phyloP scores from a whole-genome alignment of 2,797 vertebrate genomes.

The Chelidonichthys spinosus region DNA sequence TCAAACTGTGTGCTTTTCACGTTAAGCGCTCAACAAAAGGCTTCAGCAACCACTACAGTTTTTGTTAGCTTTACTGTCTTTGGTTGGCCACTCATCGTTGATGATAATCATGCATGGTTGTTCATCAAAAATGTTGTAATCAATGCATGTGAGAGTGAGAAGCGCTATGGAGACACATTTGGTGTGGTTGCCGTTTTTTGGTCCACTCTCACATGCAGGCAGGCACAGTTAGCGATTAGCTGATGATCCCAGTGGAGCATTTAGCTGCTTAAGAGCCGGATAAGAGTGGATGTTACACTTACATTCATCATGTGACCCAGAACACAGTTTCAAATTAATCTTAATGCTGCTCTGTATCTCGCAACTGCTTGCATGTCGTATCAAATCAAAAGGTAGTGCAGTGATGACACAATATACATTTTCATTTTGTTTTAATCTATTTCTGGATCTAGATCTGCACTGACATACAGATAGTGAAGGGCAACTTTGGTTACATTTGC shows the following conservation, averaged over 20 bases:
- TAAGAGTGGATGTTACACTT: neutral
- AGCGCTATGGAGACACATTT: no score
- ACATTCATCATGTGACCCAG: neutral
- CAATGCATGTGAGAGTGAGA: no score
- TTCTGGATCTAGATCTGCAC: neutral
- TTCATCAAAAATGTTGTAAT: no score
- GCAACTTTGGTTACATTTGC: neutral
- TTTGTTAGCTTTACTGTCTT: neutral
- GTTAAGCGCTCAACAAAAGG: neutral
- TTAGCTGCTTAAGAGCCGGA: neutral
- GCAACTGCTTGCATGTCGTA: neutral
- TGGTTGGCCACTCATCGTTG: neutral
- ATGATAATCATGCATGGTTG: neutral
- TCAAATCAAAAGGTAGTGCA: neutral
- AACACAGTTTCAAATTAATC: neutral
- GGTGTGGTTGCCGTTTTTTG: neutral
- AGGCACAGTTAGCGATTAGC: neutral
- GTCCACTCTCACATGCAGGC: neutral
- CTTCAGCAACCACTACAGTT: neutral
- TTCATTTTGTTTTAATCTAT: neutral
- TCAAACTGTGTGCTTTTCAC: slow-evolving; percentile 46
- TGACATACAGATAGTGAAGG: neutral
- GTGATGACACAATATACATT: neutral
- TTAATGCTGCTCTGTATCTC: neutral
- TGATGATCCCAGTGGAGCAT: neutral